Base-by-base conservation (phyloP, 2,888 invertebrate species). In the Unio pictorum region DNA sequence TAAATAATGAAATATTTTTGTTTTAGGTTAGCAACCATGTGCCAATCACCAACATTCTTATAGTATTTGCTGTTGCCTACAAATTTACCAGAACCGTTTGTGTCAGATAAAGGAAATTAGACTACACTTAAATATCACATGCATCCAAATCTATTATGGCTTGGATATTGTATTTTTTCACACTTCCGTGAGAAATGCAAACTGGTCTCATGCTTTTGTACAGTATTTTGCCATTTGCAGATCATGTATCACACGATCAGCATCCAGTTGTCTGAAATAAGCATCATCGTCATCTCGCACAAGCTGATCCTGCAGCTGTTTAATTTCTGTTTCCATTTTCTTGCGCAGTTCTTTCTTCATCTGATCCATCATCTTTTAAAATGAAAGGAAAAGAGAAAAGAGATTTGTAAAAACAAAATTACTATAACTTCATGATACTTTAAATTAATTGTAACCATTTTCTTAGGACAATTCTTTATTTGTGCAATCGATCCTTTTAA, bases 311-410 rank as follows among this genome's bases (percentile, higher is more conserved):
- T 90, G 90, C 66, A 89, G 81, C 23, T 79, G 75, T 63, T 78
- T 70, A 34, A 90, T 88, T 68, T 90, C 90, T 26, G 69, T 64
- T 73, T 90, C 89, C 87, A 89, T 87, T 79, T 88, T 88, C 77
- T 83, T 80, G 8, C 89, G 81, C 28, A 90, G 75, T 62, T 89
- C 88, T 67, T 81, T 80, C 81, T 89, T 88, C 88, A 89, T 86
- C 61, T 84, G 72, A 4, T 81, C 81, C 59, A 89, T 71, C 67
- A 88, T 84, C 88, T 89, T 74, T n/a, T 63, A 61, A 60, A 66
- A 28, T 3, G 64, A 64, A 20, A 34, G 18, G 17, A 23, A 23
- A 61, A 23, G 15, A 61, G 55, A 34, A 34, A 34, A 8, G 34
- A 34, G 34, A 34, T 34, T 34, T 34, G 34, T 34, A 34, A 34